Base-by-base conservation (phyloP, 2,888 invertebrate species). In the Horisme vitalbata region DNA sequence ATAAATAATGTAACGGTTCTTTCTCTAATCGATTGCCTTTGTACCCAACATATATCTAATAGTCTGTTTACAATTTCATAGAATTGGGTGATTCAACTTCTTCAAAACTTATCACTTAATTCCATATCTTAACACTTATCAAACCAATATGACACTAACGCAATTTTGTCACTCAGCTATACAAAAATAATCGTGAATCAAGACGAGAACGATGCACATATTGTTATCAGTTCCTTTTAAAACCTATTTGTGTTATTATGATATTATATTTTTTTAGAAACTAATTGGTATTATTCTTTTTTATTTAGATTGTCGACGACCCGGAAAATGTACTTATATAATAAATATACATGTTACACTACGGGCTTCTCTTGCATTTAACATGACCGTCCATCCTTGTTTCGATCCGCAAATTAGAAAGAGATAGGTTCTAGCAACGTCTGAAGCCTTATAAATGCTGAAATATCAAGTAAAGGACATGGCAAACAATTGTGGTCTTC, bases 401-500 rank as follows among this genome's bases (percentile, higher is more conserved):
- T 32, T 18, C n/a, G 20, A 36, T 5, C 7, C n/a, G 11, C 15
- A 13, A 13, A 24, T 26, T 1, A 26, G 45, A 52, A 28, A 28
- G 50, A 32, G 52, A 48, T 12, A 13, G 41, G n/a, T 30, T 35
- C 46, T 46, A 44, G 50, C 26, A 50, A 18, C 26, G 26, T 9
- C 32, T 34, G 52, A 50, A 52, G 35, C 54, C 52, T 11, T 41
- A 41, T 24, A 52, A 38, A 24, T 36, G 41, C 35, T 45, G 30
- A 11, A 28, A 27, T 34, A 23, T 35, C 35, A 28, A 18, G 26
- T 28, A 24, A 31, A 45, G 50, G 41, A 41, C 26, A 41, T 32
- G n/a, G 24, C 32, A 43, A 41, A 36, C 23, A 36, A 34, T 31
- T 9, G 34, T 10, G 34, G 21, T 35, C 39, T 46, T 46, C 36